phyloP scores from a whole-genome alignment of 2,888 invertebrate species.

The Orthosia cruda region DNA sequence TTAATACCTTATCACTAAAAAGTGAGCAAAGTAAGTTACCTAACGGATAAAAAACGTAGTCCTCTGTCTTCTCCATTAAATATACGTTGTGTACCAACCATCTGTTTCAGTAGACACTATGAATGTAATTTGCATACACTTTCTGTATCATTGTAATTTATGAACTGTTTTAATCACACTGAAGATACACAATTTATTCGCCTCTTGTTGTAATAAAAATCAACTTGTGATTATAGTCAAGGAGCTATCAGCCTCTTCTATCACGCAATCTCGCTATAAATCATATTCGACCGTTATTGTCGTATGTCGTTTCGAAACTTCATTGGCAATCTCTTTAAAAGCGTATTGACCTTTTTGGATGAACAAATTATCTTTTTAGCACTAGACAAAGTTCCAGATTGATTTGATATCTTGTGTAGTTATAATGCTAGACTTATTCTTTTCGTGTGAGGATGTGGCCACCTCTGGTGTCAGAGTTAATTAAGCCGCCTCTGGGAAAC shows the following conservation, averaged over 20 bases:
- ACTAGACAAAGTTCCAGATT: neutral
- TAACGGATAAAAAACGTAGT: no score
- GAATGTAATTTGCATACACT: conserved; percentile 19
- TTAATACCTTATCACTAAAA: no score
- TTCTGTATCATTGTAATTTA: conserved; percentile 16
- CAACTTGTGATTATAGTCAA: neutral
- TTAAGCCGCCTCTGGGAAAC: no score
- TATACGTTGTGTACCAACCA: no score
- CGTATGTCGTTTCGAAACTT: conserved; percentile 24
- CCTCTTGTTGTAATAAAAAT: conserved; percentile 11
- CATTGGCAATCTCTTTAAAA: conserved; percentile 16
- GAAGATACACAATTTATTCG: neutral
- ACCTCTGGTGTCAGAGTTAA: no score
- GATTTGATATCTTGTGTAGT: neutral
- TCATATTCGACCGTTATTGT: conserved; percentile 37
- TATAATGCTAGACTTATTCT: neutral
- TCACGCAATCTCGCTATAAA: conserved; percentile 33
- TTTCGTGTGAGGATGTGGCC: no score
- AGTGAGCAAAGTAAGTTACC: no score
- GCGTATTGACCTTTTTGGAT: conserved; percentile 5
- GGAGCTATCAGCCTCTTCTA: neutral
- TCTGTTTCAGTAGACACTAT: neutral
- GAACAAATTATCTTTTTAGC: neutral
- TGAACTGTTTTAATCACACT: neutral
- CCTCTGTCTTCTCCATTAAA: no score